Evolutionary conservation across 1,140 invertebrate genomes (phyloP).

Genomic region (Copidosoma floridanum): DNA sequence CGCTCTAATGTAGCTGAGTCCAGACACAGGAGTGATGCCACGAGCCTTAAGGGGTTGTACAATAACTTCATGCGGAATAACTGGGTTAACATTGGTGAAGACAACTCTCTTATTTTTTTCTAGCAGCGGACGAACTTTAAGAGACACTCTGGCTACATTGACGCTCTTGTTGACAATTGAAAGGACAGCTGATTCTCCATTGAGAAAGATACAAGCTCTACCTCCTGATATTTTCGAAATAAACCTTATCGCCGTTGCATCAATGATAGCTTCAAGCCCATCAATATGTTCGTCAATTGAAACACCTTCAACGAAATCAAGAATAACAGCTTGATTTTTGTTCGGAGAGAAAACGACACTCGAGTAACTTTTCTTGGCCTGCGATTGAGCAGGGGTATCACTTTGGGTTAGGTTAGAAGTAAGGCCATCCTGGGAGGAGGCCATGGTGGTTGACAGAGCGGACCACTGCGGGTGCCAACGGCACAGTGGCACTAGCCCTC

Average conservation of each 20-base stretch:
- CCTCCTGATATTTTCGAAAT: conserved; percentile 5
- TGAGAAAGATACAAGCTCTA: not conserved
- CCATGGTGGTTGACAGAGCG: no score
- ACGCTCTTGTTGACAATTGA: not conserved
- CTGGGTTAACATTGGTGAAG: not conserved
- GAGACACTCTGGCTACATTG: not conserved
- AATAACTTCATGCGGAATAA: not conserved
- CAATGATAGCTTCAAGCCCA: not conserved
- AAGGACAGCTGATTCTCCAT: not conserved
- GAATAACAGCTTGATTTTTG: not conserved
- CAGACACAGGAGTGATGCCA: not conserved
- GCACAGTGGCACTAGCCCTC: no score
- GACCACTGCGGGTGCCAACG: no score
- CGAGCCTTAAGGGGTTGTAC: not conserved
- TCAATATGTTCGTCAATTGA: not conserved
- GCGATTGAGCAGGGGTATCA: no score
- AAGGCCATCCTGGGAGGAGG: no score
- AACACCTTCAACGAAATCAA: not conserved
- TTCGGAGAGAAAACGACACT: not conserved
- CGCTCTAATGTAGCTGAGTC: not conserved
- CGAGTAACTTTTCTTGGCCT: not conserved
- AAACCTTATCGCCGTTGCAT: not conserved
- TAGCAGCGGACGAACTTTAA: not conserved
- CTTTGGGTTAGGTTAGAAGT: not conserved
- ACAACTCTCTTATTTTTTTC: conserved; percentile 5